Conservation (phyloP, 2,797 vertebrate species). For the Enteromius argenteus region DNA sequence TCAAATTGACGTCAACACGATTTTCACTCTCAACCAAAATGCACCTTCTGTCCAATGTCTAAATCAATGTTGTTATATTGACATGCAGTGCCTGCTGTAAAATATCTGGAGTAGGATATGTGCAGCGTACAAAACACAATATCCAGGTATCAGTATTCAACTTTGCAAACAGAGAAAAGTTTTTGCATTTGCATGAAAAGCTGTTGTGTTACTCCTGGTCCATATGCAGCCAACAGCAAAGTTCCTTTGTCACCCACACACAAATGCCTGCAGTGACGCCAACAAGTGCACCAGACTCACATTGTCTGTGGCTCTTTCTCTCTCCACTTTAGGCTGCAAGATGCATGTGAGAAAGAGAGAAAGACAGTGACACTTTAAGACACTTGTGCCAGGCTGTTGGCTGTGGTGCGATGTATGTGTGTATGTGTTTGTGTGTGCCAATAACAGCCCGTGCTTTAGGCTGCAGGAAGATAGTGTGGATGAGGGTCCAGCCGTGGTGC, state of each 20-base stretch:
- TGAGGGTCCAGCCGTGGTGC: constrained; percentile 41
- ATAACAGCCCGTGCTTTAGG: constrained; percentile 39
- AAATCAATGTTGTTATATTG: too few relatives aligned
- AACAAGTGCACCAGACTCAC: constrained; percentile 31
- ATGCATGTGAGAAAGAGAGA: constrained; percentile 43
- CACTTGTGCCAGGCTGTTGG: constrained; percentile 40
- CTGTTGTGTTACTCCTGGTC: constrained; percentile 2
- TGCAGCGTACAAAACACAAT: neutral
- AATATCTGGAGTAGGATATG: neutral
- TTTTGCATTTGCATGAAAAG: constrained; percentile 31
- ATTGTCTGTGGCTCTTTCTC: constrained; percentile 5
- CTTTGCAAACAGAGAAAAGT: neutral
- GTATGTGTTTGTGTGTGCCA: constrained; percentile 31
- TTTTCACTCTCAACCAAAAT: too few relatives aligned
- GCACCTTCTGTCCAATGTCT: too few relatives aligned
- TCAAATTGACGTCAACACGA: too few relatives aligned
- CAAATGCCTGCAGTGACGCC: constrained; percentile 8
- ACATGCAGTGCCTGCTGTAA: too few relatives aligned
- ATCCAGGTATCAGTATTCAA: constrained; percentile 2
- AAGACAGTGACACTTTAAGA: constrained; percentile 44
- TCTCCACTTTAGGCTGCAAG: constrained; percentile 19
- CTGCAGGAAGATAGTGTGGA: constrained; percentile 44
- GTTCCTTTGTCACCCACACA: constrained; percentile 29
- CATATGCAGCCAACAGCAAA: constrained; percentile 31
- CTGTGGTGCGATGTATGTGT: constrained; percentile 31